These are phyloP conservation scores for Antennarius striatus DNA, from an alignment of 2,113 vertebrate genomes.

Conservation along the genomic window DNA sequence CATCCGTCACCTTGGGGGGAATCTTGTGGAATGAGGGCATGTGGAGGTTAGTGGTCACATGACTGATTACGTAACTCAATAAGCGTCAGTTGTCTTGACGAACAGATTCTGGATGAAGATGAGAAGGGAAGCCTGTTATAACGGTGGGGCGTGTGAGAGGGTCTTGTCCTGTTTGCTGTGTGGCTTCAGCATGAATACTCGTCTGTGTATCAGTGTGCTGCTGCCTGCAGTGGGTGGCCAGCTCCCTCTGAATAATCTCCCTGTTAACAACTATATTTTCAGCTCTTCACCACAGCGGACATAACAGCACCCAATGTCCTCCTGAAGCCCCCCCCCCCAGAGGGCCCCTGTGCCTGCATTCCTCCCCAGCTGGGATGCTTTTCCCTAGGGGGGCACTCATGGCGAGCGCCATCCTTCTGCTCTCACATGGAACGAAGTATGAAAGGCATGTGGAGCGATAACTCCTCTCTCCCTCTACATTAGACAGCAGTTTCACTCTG, in stretches of 20 bases:
- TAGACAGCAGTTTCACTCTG: conserved; percentile 36
- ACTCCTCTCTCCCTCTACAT: conserved; percentile 12
- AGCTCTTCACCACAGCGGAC: conserved; percentile 43
- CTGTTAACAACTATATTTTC: conserved; percentile 33
- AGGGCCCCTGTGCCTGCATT: conserved; percentile 65
- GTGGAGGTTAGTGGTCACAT: conserved; percentile 22
- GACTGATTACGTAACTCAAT: conserved; percentile 31
- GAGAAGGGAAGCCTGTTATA: not conserved
- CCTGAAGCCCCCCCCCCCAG: conserved; percentile 24
- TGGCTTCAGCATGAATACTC: conserved; percentile 14
- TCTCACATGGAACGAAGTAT: conserved; percentile 62
- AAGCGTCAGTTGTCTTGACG: conserved; percentile 5
- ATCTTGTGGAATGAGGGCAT: not conserved
- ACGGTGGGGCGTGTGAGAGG: not conserved
- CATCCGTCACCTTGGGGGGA: conserved; percentile 14
- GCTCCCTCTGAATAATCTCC: conserved; percentile 37
- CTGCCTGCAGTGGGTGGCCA: conserved; percentile 15
- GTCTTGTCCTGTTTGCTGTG: conserved; percentile 13
- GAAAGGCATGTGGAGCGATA: conserved; percentile 63
- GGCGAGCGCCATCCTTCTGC: conserved; percentile 46
- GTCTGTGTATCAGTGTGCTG: conserved; percentile 1
- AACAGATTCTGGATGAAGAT: not conserved
- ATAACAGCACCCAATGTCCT: conserved; percentile 64
- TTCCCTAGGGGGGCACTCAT: conserved; percentile 50
- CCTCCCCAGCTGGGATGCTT: conserved; percentile 62